Evolutionary conservation across 2,797 vertebrate species (phyloP), one percentile per base, ranked within the genome.

Genomic region (Poecilia velifera): DNA sequence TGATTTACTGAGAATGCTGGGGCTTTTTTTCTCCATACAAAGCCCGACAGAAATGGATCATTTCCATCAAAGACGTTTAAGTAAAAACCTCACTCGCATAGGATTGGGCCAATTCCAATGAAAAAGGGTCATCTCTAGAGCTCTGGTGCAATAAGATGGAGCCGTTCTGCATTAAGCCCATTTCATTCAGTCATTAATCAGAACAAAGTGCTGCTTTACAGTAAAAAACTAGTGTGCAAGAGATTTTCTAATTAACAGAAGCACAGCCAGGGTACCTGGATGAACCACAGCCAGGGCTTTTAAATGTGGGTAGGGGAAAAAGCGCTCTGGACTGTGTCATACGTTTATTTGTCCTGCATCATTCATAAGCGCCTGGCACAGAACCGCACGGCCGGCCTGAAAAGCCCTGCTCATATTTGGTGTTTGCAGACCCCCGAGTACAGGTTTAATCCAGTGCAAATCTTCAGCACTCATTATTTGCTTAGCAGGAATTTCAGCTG

Each of bases 321-420:
- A 39, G 39, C 34, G 76, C 82, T 70, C 76, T 75, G 64, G 87
- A 90, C 87, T 77, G 43, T 49, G 49, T 84, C 79, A 64, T 71
- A 73, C 72, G 87, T 90, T 84, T 88, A 86, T 91, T 91, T 90
- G 86, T 87, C 78, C 82, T 86, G 83, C 82, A 85, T 88, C 74
- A 55, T 82, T 83, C 83, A 88, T 78, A 73, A 81, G 78, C 25
- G 28, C 82, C 82, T 84, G 87, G 81, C 88, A 86, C 74, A 84
- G 89, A 85, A 85, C 62, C 66, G 18, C 41, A 75, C 76, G 79
- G 77, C 77, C 82, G 78, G 81, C 88, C 88, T 71, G 41, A 86
- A 84, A 85, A 80, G 47, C 76, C 14, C 46, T 2, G 68, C 74
- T 85, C 43, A 72, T 72, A 74, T 76, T 80, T 73, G 39, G 72